Base-by-base conservation (phyloP, 2,797 vertebrate species). In the Trichosurus vulpecula region DNA sequence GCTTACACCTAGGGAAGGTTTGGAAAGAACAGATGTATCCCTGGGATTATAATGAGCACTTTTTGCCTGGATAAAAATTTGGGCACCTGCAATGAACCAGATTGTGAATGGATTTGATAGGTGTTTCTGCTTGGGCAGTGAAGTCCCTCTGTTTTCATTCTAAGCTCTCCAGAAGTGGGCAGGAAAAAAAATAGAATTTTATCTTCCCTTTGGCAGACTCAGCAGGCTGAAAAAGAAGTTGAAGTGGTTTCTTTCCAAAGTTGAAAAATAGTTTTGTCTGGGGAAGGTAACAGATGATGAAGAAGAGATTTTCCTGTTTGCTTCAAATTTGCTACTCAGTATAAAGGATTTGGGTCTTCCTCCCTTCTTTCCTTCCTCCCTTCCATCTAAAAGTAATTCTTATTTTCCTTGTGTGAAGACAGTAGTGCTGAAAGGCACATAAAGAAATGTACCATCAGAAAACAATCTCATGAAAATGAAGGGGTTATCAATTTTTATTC, bases 211-310 rank as follows among this genome's bases (percentile, higher is more conserved):
- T 0, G 91, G 31, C 89, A 66, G 47, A 41, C 2, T 25, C 25
- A 0, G 14, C 35, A 25, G 52, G 1, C 27, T 29, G 52, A 1
- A 0, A 9, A 8, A n/a, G 91, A 58, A 27, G 29, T 2, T n/a
- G 29, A 12, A 2, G 52, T 14, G 8, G 51, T 19, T 35, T 35
- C 2, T 8, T 14, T 81, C 9, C 12, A 14, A 47, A 51, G n/a
- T 30, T 22, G 31, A 54, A 19, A 90, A 54, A 6, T 14, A 35
- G 6, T 6, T 61, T 87, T 53, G 89, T 35, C 16, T 2, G 4
- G 27, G 54, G 29, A 54, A 30, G 2, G 4, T 2, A 22, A 0
- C 0, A 0, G 2, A 1, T 0, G 0, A 52, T 35, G 25, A 14
- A 19, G 19, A 29, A 51, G 31, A 58, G 2, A n/a, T 9, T 19